Base-by-base conservation (phyloP, 2,113 vertebrate genomes). In the Zosterops pallidus region DNA sequence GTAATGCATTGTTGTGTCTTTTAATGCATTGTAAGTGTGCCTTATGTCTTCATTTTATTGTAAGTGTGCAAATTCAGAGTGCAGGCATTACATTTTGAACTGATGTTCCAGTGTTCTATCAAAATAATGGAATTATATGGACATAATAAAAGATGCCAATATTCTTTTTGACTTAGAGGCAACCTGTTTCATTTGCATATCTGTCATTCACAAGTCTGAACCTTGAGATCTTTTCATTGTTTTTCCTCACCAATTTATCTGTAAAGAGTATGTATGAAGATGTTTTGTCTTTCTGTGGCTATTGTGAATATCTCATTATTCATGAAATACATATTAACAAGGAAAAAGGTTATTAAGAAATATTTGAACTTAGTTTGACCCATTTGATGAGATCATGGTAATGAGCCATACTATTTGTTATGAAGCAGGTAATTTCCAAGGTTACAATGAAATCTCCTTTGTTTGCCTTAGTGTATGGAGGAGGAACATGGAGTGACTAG, bases 191-290 rank as follows among this genome's bases (percentile, higher is more conserved):
- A 95, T 74, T 75, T 96, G 92, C 79, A 75, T 92, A 94, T 85
- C 84, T 97, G 49, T 96, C 95, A 91, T 92, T 97, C 92, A 96
- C 69, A 95, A 95, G 64, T 94, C 87, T 75, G 94, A 94, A 95
- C 80, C 81, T 86, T 92, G 95, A 96, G 80, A 86, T 89, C n/a
- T 93, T 86, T 80, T 90, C 62, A 75, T 41, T 97, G 65, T 85
- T 96, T 96, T 96, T 86, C 74, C 85, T 97, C 74, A 63, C 83
- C 79, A 86, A 53, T 95, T 96, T 87, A 75, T 69, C 68, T 96
- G 59, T 95, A 90, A 95, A 95, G 79, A 87, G 62, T 91, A 26
- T 74, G 67, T 92, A 89, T 84, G 68, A 96, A 92, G 65, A 82
- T 87, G 90, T 96, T 94, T 95, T 93, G 65, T 97, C 92, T 94